These are phyloP conservation scores for Drosophila oshimai DNA, from an alignment of 1,140 invertebrate species.

Conservation along the genomic window DNA sequence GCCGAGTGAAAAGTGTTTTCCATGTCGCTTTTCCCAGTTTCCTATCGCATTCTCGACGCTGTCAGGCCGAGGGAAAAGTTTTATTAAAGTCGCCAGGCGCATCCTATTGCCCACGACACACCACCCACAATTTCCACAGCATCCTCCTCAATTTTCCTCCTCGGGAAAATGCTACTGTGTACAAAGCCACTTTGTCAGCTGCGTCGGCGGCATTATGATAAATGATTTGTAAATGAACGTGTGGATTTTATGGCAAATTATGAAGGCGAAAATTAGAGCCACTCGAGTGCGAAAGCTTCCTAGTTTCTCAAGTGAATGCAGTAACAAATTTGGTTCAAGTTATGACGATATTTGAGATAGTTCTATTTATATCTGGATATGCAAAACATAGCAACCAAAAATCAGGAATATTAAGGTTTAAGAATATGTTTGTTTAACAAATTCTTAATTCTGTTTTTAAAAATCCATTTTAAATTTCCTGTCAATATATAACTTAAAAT, in stretches of 20 bases:
- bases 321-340: background rate
- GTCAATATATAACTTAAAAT: too few species aligned
- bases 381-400: too few species aligned
- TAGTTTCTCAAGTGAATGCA: background rate
- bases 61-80: slow-evolving; percentile 17
- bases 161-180: background rate
- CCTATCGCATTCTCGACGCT: background rate
- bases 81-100: slow-evolving; percentile 22
- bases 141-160: slow-evolving; percentile 8
- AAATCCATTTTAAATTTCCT: too few species aligned
- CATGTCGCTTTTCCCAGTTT: background rate
- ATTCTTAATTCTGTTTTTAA: too few species aligned
- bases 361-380: too few species aligned
- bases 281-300: background rate
- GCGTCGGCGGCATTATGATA: slow-evolving; percentile 30
- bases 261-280: slow-evolving; percentile 12
- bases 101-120: slow-evolving; percentile 12
- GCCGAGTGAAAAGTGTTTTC: slow-evolving; percentile 10
- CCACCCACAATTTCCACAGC: slow-evolving; percentile 1
- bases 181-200: slow-evolving; percentile 39
- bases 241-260: slow-evolving; percentile 43
- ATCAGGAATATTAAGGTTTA: too few species aligned
- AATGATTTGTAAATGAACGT: slow-evolving; percentile 53
- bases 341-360: too few species aligned
- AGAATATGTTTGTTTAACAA: too few species aligned